A percentile compares a stretch with the other conserved stretches of the same genome.
Evolutionary conservation across 2,888 invertebrate genomes (phyloP).

Genomic region (Dasysyrphus tricinctus): DNA sequence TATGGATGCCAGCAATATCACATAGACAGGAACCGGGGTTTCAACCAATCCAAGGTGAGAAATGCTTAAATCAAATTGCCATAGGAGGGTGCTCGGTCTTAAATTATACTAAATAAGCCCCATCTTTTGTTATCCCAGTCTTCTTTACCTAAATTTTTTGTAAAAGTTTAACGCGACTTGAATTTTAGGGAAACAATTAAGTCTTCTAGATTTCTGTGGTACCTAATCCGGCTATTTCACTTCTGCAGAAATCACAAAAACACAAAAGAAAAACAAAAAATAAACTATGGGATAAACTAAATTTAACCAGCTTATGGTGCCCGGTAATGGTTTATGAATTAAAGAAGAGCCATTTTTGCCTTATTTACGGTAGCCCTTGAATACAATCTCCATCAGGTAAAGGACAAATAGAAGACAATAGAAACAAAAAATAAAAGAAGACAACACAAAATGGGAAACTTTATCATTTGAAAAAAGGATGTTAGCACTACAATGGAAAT

Average conservation of each 20-base stretch:
- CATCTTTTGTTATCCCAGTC: too few relatives aligned
- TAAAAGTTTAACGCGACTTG: too few relatives aligned
- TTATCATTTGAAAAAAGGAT: slow-evolving; percentile 9
- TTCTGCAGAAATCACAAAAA: neutral
- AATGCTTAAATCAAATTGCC: too few relatives aligned
- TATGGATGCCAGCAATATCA: too few relatives aligned
- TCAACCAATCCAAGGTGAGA: too few relatives aligned
- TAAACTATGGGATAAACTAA: neutral
- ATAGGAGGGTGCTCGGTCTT: too few relatives aligned
- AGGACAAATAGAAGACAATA: neutral
- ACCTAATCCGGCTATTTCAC: neutral
- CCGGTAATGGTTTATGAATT: slow-evolving; percentile 41
- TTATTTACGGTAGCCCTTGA: neutral
- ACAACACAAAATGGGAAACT: slow-evolving; percentile 14
- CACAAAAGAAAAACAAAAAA: neutral
- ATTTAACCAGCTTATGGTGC: slow-evolving; percentile 17
- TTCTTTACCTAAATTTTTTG: too few relatives aligned
- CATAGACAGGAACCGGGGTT: too few relatives aligned
- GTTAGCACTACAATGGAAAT: neutral
- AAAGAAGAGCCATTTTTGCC: slow-evolving; percentile 24
- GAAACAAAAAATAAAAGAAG: neutral
- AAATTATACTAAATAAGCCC: too few relatives aligned
- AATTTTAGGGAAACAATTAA: too few relatives aligned
- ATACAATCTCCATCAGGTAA: slow-evolving; percentile 21
- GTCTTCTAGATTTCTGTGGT: too few relatives aligned